Base-by-base conservation (phyloP, 2,113 vertebrate genomes). In the Cephalopholis sonnerati region DNA sequence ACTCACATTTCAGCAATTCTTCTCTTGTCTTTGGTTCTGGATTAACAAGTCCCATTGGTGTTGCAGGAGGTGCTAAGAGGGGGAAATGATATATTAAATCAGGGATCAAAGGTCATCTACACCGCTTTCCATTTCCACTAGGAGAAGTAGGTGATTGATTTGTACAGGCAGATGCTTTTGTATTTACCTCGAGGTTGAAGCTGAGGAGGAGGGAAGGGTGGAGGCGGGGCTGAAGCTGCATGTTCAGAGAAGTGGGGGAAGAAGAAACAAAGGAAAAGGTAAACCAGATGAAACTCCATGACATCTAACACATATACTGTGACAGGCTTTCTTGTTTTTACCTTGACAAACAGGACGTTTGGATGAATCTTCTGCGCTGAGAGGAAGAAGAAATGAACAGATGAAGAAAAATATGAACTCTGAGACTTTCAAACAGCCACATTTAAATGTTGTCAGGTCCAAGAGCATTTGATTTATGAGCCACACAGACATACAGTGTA, bases 1-100 rank as follows among this genome's bases (percentile, higher is more conserved):
- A 92, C 94, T 95, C 77, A 96, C 95, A 95, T 93, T 96, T 96
- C 15, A 95, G 62, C 88, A 96, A 55, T 70, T 95, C 95, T 1
- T 86, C 93, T 88, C 95, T 93, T 10, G 91, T 92, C 85, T 93
- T 90, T 65, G 94, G 94, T 53, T 93, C 88, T 53, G 83, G 84
- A 55, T 87, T 85, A 25, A 69, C 54, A 27, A 46, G 62, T 44
- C 20, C 82, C 7, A 39, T 18, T 22, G 79, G 57, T 72, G 76
- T 36, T n/a, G 29, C 44, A 66, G 59, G 44, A 55, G 58, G n/a
- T 51, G 51, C 90, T 90, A 22, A 51, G 27, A 0, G 8, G 3
- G 20, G 46, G 13, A 57, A 25, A 67, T 3, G 2, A 64, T 3
- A 24, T 12, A 55, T 46, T 7, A 57, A 77, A 72, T 32, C n/a